Conservation (phyloP, 2,888 invertebrate species). For the Tipula vernalis region DNA sequence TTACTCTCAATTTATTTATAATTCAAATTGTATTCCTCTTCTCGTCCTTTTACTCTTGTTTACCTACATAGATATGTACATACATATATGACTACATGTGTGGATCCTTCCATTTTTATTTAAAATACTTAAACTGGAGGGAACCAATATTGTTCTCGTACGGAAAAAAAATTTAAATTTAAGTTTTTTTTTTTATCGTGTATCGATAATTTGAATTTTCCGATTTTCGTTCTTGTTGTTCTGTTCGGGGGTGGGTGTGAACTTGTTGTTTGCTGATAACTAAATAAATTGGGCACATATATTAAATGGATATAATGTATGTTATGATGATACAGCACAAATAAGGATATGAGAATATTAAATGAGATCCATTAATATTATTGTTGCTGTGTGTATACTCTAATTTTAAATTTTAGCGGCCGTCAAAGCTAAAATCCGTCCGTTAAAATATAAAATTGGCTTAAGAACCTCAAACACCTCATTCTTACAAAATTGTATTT, state of each 20-base stretch:
- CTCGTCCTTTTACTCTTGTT: background rate
- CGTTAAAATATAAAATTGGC: too few species aligned
- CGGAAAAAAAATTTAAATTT: background rate
- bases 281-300: background rate
- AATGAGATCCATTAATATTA: background rate
- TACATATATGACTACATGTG: background rate
- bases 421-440: too few species aligned
- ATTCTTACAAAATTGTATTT: too few species aligned
- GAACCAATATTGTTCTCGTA: background rate
- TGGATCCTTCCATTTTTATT: background rate
- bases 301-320: background rate
- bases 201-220: background rate
- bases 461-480: too few species aligned
- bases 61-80: background rate
- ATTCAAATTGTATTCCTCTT: background rate
- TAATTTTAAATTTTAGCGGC: too few species aligned
- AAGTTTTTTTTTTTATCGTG: background rate
- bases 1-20: conserved; percentile 4
- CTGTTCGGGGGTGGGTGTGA: background rate
- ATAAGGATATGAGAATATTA: background rate
- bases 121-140: too few species aligned
- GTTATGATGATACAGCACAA: background rate
- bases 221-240: background rate
- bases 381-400: background rate
- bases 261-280: background rate